These are phyloP conservation scores for Patiria miniata DNA, from an alignment of 35 echinoderm and acorn worm species.

Conservation along the genomic window DNA sequence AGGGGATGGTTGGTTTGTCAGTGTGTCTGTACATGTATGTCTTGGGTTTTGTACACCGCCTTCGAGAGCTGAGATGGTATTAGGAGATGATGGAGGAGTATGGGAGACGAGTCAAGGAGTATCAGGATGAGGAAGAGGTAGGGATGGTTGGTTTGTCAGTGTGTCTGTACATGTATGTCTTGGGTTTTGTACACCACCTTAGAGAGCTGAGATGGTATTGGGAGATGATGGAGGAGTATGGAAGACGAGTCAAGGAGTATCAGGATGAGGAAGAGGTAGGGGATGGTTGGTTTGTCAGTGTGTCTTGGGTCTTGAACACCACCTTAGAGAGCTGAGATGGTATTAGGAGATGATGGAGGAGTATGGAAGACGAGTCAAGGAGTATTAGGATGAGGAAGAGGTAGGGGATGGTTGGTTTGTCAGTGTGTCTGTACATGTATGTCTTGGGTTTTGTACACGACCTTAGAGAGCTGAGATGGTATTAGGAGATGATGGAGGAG, in stretches of 20 bases:
- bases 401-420: slow-evolving; percentile 37
- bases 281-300: not conserved
- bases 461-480: too few relatives aligned
- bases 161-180: too few relatives aligned
- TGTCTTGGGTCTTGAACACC: too few relatives aligned
- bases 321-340: too few relatives aligned
- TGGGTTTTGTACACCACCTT: too few relatives aligned
- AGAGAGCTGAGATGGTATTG: too few relatives aligned
- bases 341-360: slow-evolving; percentile 82
- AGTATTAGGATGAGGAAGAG: slow-evolving; percentile 55
- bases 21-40: too few relatives aligned
- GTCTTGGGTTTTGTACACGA: not conserved
- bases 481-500: slow-evolving; percentile 54
- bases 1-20: not conserved
- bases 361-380: slow-evolving; percentile 57
- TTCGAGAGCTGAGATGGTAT: too few relatives aligned
- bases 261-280: slow-evolving; percentile 71
- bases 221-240: slow-evolving; percentile 83
- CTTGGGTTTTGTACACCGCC: too few relatives aligned
- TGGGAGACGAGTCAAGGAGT: slow-evolving; percentile 45
- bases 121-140: slow-evolving; percentile 71
- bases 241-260: slow-evolving; percentile 49
- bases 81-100: slow-evolving; percentile 79
- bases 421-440: too few relatives aligned
- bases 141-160: not conserved